Conservation (phyloP, 2,113 vertebrate species). For the Pyxicephalus adspersus region DNA sequence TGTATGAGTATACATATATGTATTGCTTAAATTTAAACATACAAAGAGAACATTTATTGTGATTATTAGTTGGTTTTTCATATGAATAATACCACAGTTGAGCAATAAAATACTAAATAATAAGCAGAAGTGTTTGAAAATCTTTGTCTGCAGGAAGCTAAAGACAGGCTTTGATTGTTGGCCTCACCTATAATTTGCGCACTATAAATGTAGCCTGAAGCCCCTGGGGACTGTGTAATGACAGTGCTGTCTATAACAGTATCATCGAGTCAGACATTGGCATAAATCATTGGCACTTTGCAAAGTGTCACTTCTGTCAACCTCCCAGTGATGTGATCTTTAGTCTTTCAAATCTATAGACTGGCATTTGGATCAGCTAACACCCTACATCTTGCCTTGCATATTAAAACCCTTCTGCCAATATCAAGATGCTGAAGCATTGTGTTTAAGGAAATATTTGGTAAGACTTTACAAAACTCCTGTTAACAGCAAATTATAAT, state of each 20-base stretch:
- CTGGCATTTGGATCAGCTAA: constrained; percentile 98
- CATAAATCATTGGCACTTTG: constrained; percentile 95
- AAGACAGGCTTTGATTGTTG: constrained; percentile 80
- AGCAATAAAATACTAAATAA: not conserved
- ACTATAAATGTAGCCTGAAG: constrained; percentile 78
- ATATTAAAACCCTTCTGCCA: constrained; percentile 87
- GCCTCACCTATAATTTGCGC: constrained; percentile 91
- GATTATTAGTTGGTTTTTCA: not conserved
- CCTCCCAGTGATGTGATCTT: constrained; percentile 98
- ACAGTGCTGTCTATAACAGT: constrained; percentile 96
- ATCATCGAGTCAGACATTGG: constrained; percentile 88
- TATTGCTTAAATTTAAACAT: not conserved
- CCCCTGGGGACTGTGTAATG: constrained; percentile 87
- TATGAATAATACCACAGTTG: not conserved
- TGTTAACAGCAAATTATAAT: constrained; percentile 58
- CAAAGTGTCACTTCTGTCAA: constrained; percentile 94
- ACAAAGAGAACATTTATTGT: not conserved
- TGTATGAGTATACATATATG: not conserved
- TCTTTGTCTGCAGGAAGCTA: constrained; percentile 72
- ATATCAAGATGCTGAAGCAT: constrained; percentile 79
- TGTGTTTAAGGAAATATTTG: constrained; percentile 79
- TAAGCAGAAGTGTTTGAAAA: constrained; percentile 65
- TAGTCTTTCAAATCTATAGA: constrained; percentile 99
- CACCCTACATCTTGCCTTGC: constrained; percentile 79
- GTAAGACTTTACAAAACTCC: constrained; percentile 77